Percentiles rank a stretch among this genome's conserved stretches.
Conservation (phyloP, 2,113 vertebrate species). For the Agapornis roseicollis region DNA sequence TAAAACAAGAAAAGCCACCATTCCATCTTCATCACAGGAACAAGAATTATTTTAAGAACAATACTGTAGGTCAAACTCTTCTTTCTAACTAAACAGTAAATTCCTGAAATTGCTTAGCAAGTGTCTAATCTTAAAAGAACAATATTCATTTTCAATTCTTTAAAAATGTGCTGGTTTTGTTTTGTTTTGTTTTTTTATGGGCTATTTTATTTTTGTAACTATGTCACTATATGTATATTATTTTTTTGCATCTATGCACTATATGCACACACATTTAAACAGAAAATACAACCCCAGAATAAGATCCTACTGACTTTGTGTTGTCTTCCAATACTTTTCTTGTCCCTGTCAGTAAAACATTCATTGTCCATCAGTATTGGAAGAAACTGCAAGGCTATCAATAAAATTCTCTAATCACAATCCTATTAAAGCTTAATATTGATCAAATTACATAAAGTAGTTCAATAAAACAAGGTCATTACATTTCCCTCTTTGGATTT, state of each 20-base stretch:
- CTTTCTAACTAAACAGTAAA: not conserved
- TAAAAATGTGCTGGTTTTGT: not conserved
- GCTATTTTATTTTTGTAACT: not conserved
- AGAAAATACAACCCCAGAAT: not conserved
- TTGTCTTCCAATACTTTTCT: not conserved
- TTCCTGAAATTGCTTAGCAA: not conserved
- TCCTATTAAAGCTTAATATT: slow-evolving; percentile 47
- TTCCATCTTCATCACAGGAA: not conserved
- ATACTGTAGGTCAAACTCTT: not conserved
- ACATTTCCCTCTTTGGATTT: slow-evolving; percentile 5
- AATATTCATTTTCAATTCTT: not conserved
- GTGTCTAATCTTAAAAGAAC: not conserved
- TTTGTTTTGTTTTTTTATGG: not conserved
- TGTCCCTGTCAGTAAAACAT: not conserved
- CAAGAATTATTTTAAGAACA: not conserved
- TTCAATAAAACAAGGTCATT: slow-evolving; percentile 60
- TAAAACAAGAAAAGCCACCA: not conserved
- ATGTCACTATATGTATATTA: not conserved
- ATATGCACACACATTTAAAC: not conserved
- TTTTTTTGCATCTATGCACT: not conserved
- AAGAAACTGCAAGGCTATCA: slow-evolving; percentile 43
- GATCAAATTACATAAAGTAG: slow-evolving; percentile 58
- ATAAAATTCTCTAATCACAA: slow-evolving; percentile 35
- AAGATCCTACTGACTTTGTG: not conserved
- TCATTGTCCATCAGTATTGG: not conserved